phyloP scores from a whole-genome alignment of 1,140 invertebrate species.

The Schlechtendalia chinensis region DNA sequence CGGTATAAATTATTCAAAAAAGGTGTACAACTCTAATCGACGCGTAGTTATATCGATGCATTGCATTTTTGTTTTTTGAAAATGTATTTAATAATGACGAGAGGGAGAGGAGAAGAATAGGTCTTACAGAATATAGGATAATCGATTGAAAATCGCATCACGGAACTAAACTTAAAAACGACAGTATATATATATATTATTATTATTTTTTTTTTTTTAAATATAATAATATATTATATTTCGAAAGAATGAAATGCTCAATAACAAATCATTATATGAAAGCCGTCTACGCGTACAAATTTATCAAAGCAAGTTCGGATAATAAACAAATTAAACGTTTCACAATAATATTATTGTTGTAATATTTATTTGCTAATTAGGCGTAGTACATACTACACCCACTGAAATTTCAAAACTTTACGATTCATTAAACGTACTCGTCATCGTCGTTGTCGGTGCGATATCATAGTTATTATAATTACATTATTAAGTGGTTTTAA shows the following conservation, averaged over 20 bases:
- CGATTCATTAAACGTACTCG: neutral
- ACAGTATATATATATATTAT: too few species aligned
- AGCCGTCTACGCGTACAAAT: neutral
- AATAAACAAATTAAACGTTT: neutral
- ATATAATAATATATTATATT: too few species aligned
- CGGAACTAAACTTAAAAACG: too few species aligned
- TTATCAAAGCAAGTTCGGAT: neutral
- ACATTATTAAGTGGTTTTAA: neutral
- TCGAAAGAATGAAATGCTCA: neutral
- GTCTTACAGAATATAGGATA: too few species aligned
- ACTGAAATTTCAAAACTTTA: neutral
- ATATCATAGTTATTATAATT: neutral
- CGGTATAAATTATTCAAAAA: too few species aligned
- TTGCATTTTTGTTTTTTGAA: too few species aligned
- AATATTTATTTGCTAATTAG: slow-evolving; percentile 8
- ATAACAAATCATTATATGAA: neutral
- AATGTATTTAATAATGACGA: too few species aligned
- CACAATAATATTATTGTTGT: neutral
- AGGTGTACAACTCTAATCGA: too few species aligned
- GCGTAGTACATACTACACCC: neutral
- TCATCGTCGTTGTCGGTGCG: neutral
- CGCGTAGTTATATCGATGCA: too few species aligned
- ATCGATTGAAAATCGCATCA: too few species aligned
- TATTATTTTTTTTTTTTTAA: too few species aligned
- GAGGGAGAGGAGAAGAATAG: too few species aligned